These are phyloP conservation scores for Agonum fuliginosum DNA, from an alignment of 2,888 invertebrate species.

Conservation along the genomic window DNA sequence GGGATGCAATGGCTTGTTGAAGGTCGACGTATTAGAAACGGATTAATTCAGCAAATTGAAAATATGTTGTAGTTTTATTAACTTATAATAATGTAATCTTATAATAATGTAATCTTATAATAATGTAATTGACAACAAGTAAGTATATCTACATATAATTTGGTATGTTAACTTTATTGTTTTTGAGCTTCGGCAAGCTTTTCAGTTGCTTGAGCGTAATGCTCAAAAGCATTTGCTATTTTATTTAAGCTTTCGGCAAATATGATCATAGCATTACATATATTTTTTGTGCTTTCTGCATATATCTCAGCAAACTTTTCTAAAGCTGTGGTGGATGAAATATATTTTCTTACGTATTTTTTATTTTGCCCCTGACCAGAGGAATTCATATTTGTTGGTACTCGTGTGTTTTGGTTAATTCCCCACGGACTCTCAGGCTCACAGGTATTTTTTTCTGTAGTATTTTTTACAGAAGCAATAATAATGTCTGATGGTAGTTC, in stretches of 20 bases:
- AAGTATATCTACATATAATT: neutral
- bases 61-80: neutral
- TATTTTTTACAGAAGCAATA: no score
- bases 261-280: neutral
- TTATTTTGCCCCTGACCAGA: no score
- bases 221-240: slow-evolving; percentile 7
- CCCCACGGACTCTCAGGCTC: no score
- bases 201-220: neutral
- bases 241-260: neutral
- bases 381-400: no score
- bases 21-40: neutral
- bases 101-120: neutral
- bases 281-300: neutral
- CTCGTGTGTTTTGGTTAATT: no score
- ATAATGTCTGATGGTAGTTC: no score
- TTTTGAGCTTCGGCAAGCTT: neutral
- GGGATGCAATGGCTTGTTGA: neutral
- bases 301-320: neutral
- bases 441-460: no score
- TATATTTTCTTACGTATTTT: neutral
- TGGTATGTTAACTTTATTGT: neutral
- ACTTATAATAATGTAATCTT: neutral
- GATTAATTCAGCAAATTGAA: neutral
- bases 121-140: neutral
- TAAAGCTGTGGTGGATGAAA: neutral